Conservation (phyloP, 2,113 vertebrate species). For the Tachuris rubrigastra region DNA sequence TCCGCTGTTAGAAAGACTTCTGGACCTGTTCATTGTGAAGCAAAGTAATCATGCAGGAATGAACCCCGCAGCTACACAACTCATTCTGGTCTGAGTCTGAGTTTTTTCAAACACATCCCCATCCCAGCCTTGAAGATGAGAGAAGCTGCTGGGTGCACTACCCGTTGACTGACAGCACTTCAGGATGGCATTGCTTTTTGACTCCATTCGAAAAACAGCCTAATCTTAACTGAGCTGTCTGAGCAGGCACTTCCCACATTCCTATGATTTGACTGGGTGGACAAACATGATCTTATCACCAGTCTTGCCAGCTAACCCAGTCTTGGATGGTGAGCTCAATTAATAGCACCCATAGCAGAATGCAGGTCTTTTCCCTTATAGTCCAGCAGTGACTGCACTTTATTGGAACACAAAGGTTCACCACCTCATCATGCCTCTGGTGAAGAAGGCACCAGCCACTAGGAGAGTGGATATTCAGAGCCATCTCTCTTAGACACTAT, state of each 20-base stretch:
- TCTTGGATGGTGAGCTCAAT: neutral
- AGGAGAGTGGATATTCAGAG: neutral
- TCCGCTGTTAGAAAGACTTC: neutral
- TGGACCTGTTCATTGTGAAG: neutral
- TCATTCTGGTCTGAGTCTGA: neutral
- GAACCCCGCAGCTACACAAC: neutral
- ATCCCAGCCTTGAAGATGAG: neutral
- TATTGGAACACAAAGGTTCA: neutral
- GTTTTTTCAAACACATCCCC: neutral
- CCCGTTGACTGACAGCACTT: neutral
- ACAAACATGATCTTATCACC: neutral
- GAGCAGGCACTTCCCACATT: neutral
- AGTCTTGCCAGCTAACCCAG: neutral
- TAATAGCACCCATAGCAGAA: neutral
- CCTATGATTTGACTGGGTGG: neutral
- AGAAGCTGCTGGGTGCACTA: neutral
- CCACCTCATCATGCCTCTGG: too few relatives aligned
- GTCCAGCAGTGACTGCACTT: neutral
- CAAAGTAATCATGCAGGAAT: neutral
- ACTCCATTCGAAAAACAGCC: neutral
- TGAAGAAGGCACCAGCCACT: neutral
- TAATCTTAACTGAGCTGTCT: neutral
- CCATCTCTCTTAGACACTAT: neutral
- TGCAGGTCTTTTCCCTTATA: accelerated
- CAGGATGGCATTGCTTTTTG: neutral